phyloP scores from a whole-genome alignment of 1,140 invertebrate genomes.

The Ostrea edulis region DNA sequence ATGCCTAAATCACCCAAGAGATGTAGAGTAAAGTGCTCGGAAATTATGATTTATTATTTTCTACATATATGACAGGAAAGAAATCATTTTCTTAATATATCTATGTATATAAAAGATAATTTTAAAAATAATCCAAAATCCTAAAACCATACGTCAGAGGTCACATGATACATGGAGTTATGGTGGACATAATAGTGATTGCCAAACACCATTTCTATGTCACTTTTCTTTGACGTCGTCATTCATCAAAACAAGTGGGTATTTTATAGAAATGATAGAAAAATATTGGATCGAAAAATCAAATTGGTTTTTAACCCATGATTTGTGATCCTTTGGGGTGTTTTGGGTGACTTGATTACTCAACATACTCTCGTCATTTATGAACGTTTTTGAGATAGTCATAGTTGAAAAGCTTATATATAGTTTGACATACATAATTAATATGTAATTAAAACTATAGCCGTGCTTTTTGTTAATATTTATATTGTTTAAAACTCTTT shows the following conservation, averaged over 20 bases:
- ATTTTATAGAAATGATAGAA: neutral
- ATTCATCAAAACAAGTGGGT: constrained; percentile 20
- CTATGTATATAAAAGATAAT: neutral
- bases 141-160: constrained; percentile 62
- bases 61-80: neutral
- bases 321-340: neutral
- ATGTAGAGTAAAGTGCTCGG: neutral
- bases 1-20: neutral
- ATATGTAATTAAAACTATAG: too few species aligned
- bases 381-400: too few species aligned
- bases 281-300: neutral
- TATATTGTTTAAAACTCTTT: too few species aligned
- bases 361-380: too few species aligned
- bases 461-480: too few species aligned
- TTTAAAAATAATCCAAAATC: neutral
- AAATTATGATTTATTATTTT: neutral
- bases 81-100: neutral
- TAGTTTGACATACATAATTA: too few species aligned
- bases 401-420: too few species aligned
- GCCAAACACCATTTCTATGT: constrained; percentile 23
- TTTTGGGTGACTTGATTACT: neutral
- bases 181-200: constrained; percentile 67
- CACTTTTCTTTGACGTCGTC: constrained; percentile 13
- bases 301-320: neutral
- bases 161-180: constrained; percentile 70